Base-by-base conservation (phyloP, 2,888 invertebrate species). In the Parascotia fuliginaria region DNA sequence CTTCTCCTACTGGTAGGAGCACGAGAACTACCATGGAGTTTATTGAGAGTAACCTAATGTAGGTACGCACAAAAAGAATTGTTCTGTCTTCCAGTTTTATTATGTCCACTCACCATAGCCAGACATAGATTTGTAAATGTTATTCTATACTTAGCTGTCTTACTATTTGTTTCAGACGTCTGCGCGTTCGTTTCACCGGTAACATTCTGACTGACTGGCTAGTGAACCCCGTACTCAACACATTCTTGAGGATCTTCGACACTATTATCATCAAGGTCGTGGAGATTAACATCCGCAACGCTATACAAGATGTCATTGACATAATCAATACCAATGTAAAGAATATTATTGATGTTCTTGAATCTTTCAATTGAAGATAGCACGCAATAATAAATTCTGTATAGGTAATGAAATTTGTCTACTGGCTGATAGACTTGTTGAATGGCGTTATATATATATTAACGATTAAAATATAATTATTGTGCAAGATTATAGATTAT, bases 201-300 rank as follows among this genome's bases (percentile, higher is more conserved):
- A 92, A 93, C 75, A 70, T 86, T 46, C 75, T 93, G 31, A 62
- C 62, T 15, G 93, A 93, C 70, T 93, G 93, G 92, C 71, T 93
- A 43, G 49, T 92, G 4, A 93, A 92, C 71, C 85, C 93, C 0
- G 81, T 93, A 13, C 77, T 90, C 46, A 62, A 66, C 28, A 81
- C 88, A 14, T 89, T 93, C 60, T 75, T 87, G 0, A 70, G 74
- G n/a, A 77, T 93, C 53, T 89, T 93, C 68, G 88, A 93, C 67
- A 82, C 71, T 13, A 55, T 85, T 55, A 92, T 93, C 60, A 86
- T 93, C 36, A 72, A 69, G 11, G 78, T 88, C n/a, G 89, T 93
- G 0, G 83, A 88, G 57, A 3, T 45, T 16, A 87, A 82, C 63
- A 87, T 93, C 53, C 77, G 75, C 32, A 65, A 55, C 12, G 85